Evolutionary conservation across 2,888 invertebrate species (phyloP).

Genomic region (Megastigmus dorsalis): DNA sequence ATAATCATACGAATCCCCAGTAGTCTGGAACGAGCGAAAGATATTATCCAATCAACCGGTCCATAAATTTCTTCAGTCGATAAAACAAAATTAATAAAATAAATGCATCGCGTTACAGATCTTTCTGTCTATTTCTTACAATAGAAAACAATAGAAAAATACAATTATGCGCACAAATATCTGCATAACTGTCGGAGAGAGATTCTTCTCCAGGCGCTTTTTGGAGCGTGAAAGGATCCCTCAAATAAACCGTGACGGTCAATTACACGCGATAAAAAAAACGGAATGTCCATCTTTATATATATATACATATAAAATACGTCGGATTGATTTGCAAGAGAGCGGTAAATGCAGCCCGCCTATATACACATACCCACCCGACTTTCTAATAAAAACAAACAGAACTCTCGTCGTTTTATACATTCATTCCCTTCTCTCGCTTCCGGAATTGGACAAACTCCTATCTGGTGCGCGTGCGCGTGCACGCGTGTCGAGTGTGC

Average conservation of each 20-base stretch:
- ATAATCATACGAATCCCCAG: no score
- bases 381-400: slow-evolving; percentile 18
- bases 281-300: no score
- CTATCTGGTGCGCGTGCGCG: background rate
- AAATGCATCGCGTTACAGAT: no score
- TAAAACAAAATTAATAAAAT: no score
- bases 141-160: no score
- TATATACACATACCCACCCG: background rate
- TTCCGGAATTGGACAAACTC: background rate
- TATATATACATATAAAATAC: no score
- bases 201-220: background rate
- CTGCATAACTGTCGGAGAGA: background rate
- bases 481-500: no score
- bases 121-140: no score
- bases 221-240: slow-evolving; percentile 13
- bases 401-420: background rate
- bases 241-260: slow-evolving; percentile 27
- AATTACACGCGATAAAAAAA: background rate
- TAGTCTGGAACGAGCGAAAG: no score
- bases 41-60: no score
- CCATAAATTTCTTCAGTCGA: no score
- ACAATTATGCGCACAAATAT: no score
- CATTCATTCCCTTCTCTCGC: background rate
- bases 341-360: background rate
- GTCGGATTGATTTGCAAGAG: slow-evolving; percentile 10